phyloP scores from a whole-genome alignment of 2,888 invertebrate species.

The Camponotus fellah region DNA sequence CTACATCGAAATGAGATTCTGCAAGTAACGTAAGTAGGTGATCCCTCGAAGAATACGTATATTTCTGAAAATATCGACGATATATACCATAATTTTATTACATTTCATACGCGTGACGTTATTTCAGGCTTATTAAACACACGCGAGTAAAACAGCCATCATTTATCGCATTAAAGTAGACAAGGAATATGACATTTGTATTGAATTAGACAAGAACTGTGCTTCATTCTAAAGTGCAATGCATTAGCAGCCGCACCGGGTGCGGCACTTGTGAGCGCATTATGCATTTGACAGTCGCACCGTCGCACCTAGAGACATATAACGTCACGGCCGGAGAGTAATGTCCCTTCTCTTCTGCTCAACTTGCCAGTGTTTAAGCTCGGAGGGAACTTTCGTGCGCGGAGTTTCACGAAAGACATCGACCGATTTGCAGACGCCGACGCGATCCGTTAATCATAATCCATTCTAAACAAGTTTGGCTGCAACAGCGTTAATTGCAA shows the following conservation, averaged over 20 bases:
- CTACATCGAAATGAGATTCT: not conserved
- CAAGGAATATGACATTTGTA: slow-evolving; percentile 45
- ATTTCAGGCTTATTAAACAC: slow-evolving; percentile 5
- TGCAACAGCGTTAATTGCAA: slow-evolving; percentile 38
- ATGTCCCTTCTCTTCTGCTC: slow-evolving; percentile 49
- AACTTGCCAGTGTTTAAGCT: slow-evolving; percentile 52
- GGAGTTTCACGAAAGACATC: slow-evolving; percentile 49
- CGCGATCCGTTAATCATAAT: slow-evolving; percentile 51
- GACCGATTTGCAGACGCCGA: slow-evolving; percentile 42
- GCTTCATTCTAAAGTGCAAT: slow-evolving; percentile 51
- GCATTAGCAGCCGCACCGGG: slow-evolving; percentile 52
- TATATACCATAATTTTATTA: not conserved
- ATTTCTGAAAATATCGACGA: not conserved
- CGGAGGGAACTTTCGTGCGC: slow-evolving; percentile 33
- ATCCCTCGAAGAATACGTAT: not conserved
- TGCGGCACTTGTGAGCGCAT: slow-evolving; percentile 56
- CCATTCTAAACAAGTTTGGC: slow-evolving; percentile 46
- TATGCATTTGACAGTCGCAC: slow-evolving; percentile 57
- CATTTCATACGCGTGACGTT: not conserved
- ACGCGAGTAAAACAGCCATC: slow-evolving; percentile 7
- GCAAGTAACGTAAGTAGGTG: not conserved
- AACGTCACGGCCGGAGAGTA: slow-evolving; percentile 52
- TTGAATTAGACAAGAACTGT: slow-evolving; percentile 56
- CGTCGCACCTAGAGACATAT: slow-evolving; percentile 50
- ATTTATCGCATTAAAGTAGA: slow-evolving; percentile 50